These are phyloP conservation scores for Tyrannus savana DNA, from an alignment of 2,113 vertebrate species.

Conservation along the genomic window DNA sequence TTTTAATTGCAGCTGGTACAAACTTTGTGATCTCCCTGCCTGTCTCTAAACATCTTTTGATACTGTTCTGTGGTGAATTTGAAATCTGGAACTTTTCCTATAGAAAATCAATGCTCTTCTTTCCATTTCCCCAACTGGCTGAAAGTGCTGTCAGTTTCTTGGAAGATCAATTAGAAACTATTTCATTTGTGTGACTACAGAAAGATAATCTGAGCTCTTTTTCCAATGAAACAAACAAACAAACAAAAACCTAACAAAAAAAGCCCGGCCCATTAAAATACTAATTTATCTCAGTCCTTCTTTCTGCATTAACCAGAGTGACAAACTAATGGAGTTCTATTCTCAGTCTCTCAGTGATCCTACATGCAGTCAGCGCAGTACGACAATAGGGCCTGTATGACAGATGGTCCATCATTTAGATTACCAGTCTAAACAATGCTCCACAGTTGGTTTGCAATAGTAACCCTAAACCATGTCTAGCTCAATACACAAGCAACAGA, in stretches of 20 bases:
- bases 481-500: not conserved
- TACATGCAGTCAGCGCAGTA: not conserved
- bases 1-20: constrained; percentile 30
- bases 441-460: not conserved
- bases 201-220: not conserved
- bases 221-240: not conserved
- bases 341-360: not conserved
- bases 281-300: not conserved
- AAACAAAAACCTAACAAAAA: not conserved
- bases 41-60: not conserved
- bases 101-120: not conserved
- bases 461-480: not conserved
- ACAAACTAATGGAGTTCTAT: not conserved
- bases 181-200: not conserved
- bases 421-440: not conserved
- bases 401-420: not conserved
- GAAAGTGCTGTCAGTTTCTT: not conserved
- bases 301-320: not conserved
- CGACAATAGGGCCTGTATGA: not conserved
- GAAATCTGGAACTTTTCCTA: not conserved
- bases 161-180: not conserved
- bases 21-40: not conserved
- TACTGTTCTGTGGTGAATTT: not conserved
- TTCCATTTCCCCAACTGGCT: not conserved
- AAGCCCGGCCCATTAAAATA: too few species aligned